Evolutionary conservation across 2,797 vertebrate species (phyloP), one percentile per base, ranked within the genome.

Genomic region (Sebastes hubbsi): DNA sequence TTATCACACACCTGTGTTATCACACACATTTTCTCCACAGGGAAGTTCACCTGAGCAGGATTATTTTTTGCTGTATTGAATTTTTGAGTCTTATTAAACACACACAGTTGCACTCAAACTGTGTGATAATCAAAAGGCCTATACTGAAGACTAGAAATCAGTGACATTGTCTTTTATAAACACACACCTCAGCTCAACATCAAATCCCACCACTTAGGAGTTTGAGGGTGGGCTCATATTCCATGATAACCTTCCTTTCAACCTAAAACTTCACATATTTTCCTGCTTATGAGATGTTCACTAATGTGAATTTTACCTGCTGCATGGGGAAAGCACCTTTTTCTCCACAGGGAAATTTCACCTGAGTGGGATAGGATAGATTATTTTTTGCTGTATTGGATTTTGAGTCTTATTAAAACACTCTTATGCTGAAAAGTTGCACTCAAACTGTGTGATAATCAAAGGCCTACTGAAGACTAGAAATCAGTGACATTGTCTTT

Each of bases 121-220:
- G 36, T 38, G 36, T 38, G 36, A 38, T 38, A 38, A 38, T 13
- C 36, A 38, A 13, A 38, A 38, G 36, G 12, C 0, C 36, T 36
- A 12, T 36, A 13, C 36, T 38, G 36, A 38, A 38, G 12, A 38
- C 12, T 38, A 38, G 12, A 38, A 38, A 13, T 38, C 36, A 38
- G 5, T 38, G 36, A 38, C 4, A 38, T 0, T 13, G 36, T 38
- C 36, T 38, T 38, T 38, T 38, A 38, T 13, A 38, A 38, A 38
- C 36, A 38, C 36, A 38, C 36, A 38, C 36, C 36, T 46, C 3
- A 2, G 52, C 56, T 65, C 56, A 46, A 74, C 52, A 36, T 75
- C 49, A 66, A 34, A 74, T 83, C 80, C 61, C 13, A 46, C 56
- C 52, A 73, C 46, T 71, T 63, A 72, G 24, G 34, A 67, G 62